Conservation (phyloP, 2,888 invertebrate genomes). For the Athalia rosae region DNA sequence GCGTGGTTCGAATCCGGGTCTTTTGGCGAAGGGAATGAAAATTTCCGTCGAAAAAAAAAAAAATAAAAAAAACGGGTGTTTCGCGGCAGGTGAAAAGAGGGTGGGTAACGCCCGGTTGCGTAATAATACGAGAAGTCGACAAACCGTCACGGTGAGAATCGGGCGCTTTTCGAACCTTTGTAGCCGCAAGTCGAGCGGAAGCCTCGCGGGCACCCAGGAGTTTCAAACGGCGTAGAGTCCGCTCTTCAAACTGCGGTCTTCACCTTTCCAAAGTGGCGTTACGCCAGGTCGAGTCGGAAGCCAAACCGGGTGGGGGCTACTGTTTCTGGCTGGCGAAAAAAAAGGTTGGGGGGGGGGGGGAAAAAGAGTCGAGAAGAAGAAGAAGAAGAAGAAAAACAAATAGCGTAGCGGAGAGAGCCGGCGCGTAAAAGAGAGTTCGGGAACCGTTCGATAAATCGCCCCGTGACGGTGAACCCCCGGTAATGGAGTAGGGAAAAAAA, state of each 20-base stretch:
- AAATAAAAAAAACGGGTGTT: too few relatives aligned
- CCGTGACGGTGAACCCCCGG: neutral
- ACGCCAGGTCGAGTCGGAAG: conserved; percentile 17
- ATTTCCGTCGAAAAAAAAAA: neutral
- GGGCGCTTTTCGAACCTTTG: conserved; percentile 27
- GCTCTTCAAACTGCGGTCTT: conserved; percentile 15
- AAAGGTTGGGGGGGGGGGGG: too few relatives aligned
- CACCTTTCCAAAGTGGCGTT: conserved; percentile 16
- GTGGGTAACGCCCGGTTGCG: neutral
- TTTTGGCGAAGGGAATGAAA: too few relatives aligned
- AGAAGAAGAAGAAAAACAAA: too few relatives aligned
- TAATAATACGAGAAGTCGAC: conserved; percentile 30
- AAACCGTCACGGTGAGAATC: conserved; percentile 35
- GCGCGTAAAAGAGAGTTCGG: neutral
- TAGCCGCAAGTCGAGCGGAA: conserved; percentile 30
- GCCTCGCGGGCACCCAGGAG: neutral
- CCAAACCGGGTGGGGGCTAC: neutral
- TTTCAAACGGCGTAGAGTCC: conserved; percentile 7
- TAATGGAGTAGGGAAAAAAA: neutral
- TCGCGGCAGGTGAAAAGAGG: neutral
- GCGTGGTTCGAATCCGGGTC: too few relatives aligned
- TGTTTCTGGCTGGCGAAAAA: neutral
- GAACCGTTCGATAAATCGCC: conserved; percentile 11
- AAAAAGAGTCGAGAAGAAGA: too few relatives aligned
- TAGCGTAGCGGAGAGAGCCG: too few relatives aligned